Conservation (phyloP, 2,113 vertebrate species). For the Empidonax traillii region DNA sequence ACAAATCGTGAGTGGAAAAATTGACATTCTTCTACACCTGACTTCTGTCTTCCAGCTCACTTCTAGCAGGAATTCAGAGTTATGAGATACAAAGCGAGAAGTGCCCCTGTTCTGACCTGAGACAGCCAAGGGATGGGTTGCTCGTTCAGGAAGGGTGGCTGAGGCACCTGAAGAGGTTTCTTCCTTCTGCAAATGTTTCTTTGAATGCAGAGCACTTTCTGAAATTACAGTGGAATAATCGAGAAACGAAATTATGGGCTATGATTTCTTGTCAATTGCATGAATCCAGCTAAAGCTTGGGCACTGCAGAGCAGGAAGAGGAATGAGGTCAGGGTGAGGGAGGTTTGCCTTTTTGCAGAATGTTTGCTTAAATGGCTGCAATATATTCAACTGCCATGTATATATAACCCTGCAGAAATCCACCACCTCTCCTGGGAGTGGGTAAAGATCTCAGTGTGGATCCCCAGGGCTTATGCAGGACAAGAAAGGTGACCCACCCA, state of each 20-base stretch:
- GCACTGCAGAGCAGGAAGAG: background rate
- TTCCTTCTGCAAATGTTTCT: background rate
- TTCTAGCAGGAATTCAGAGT: too few species aligned
- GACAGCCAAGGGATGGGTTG: background rate
- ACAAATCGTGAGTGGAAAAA: too few species aligned
- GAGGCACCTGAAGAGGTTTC: background rate
- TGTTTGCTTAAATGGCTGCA: background rate
- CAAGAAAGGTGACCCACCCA: too few species aligned
- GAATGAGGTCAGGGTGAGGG: background rate
- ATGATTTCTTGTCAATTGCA: background rate
- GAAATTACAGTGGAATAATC: background rate
- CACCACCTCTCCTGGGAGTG: background rate
- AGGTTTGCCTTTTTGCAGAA: background rate
- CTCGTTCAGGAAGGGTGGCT: background rate
- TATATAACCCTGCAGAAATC: background rate
- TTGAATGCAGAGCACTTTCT: background rate
- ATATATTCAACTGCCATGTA: too few species aligned
- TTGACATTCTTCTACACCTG: too few species aligned
- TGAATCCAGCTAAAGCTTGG: background rate
- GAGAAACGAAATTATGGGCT: accelerated
- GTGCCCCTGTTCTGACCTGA: background rate
- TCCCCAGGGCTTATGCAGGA: background rate
- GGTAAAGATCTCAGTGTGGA: background rate
- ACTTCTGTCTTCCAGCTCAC: too few species aligned
- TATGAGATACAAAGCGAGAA: too few species aligned